Conservation (phyloP, 2,888 invertebrate species). For the Amphiduros pacificus region DNA sequence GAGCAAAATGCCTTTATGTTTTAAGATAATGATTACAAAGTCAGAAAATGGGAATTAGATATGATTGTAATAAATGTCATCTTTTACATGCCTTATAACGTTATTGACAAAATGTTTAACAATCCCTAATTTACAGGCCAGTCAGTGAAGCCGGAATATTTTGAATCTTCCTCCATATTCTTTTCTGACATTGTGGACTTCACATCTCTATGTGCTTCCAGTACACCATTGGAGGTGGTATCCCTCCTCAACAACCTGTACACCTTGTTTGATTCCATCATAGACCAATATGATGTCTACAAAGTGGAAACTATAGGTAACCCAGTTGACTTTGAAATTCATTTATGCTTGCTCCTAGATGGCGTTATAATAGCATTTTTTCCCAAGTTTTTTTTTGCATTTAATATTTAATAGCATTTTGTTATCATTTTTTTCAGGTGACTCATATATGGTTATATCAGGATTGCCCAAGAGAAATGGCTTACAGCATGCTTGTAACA, state of each 20-base stretch:
- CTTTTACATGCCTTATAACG: too few relatives aligned
- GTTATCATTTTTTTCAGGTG: constrained; percentile 27
- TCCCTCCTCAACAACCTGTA: constrained; percentile 29
- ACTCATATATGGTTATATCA: constrained; percentile 28
- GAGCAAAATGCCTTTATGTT: too few relatives aligned
- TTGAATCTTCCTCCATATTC: constrained; percentile 33
- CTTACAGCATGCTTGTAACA: constrained; percentile 18
- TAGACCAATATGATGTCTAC: constrained; percentile 28
- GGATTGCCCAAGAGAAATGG: constrained; percentile 27
- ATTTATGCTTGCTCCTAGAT: too few relatives aligned
- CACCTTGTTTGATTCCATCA: constrained; percentile 23
- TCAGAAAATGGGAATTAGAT: too few relatives aligned
- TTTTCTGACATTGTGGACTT: constrained; percentile 36
- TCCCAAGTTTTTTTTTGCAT: not conserved
- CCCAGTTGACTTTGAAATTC: constrained; percentile 3
- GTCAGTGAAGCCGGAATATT: constrained; percentile 32
- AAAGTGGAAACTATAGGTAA: constrained; percentile 25
- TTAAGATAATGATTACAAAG: too few relatives aligned
- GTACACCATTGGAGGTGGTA: constrained; percentile 29
- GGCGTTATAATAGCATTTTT: too few relatives aligned
- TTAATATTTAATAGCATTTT: not conserved
- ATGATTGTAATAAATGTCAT: too few relatives aligned
- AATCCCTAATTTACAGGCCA: too few relatives aligned
- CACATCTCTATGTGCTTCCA: constrained; percentile 22
- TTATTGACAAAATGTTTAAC: too few relatives aligned